These are phyloP conservation scores for Electrona antarctica DNA, from an alignment of 2,113 vertebrate genomes.

Conservation along the genomic window DNA sequence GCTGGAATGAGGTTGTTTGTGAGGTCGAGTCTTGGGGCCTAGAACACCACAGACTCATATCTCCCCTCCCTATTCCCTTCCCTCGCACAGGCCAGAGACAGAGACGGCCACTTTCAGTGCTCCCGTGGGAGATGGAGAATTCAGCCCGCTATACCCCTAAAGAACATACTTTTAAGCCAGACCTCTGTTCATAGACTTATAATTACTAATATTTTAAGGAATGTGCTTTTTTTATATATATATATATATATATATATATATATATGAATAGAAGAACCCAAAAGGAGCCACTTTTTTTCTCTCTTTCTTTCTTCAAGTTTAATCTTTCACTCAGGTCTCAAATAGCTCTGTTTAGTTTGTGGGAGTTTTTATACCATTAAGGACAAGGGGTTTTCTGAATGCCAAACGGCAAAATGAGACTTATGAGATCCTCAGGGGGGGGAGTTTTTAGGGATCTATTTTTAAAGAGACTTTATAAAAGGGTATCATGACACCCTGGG, in stretches of 20 bases:
- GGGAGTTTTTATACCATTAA: conserved; percentile 29
- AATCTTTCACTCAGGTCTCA: conserved; percentile 48
- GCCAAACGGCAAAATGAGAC: conserved; percentile 36
- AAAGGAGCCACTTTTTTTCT: neutral
- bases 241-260: neutral
- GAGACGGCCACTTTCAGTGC: conserved; percentile 72
- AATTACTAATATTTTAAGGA: conserved; percentile 67
- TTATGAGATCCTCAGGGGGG: conserved; percentile 37
- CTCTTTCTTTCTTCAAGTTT: conserved; percentile 8
- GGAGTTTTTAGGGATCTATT: conserved; percentile 25
- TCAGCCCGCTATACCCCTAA: conserved; percentile 64
- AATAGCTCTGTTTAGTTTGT: conserved; percentile 64
- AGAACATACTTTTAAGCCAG: conserved; percentile 68
- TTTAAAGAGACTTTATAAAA: conserved; percentile 44
- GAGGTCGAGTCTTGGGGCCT: conserved; percentile 64
- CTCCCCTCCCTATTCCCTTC: conserved; percentile 61
- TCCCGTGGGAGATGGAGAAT: conserved; percentile 73
- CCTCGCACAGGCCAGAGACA: conserved; percentile 49
- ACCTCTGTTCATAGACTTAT: conserved; percentile 62
- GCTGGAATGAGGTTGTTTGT: conserved; percentile 68
- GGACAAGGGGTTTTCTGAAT: conserved; percentile 6
- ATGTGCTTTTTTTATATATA: conserved; percentile 49
- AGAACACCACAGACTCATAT: conserved; percentile 62
- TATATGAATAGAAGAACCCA: conserved; percentile 54
- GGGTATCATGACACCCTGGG: conserved; percentile 37